Evolutionary conservation across 2,113 vertebrate species (phyloP).

Genomic region (Argyrosomus japonicus): DNA sequence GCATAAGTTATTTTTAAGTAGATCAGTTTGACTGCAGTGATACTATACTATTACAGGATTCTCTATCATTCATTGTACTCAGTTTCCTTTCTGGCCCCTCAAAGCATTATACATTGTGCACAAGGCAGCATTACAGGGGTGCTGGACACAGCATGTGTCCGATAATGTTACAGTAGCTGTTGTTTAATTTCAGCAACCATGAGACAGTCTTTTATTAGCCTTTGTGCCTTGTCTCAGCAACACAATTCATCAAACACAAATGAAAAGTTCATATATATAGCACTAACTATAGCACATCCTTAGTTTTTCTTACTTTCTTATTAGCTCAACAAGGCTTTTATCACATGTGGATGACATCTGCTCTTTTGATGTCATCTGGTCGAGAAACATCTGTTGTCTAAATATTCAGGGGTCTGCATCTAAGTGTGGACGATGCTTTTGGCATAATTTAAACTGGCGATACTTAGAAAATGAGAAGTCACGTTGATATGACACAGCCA

Average conservation of each 20-base stretch:
- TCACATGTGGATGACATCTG: conserved; percentile 23
- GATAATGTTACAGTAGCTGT: conserved; percentile 21
- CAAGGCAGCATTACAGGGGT: conserved; percentile 6
- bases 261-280: neutral
- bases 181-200: conserved; percentile 23
- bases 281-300: neutral
- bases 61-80: neutral
- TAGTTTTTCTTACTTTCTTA: neutral
- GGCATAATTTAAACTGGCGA: conserved; percentile 49
- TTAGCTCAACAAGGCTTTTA: neutral
- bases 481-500: conserved; percentile 46
- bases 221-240: neutral
- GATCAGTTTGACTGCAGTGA: neutral
- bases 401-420: conserved; percentile 34
- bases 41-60: neutral
- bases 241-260: conserved; percentile 1
- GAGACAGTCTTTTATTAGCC: neutral
- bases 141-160: conserved; percentile 8
- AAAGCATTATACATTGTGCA: conserved; percentile 20
- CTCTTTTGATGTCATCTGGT: conserved; percentile 21
- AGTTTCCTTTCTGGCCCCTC: neutral
- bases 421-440: conserved; percentile 30
- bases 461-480: conserved; percentile 54
- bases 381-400: conserved; percentile 47
- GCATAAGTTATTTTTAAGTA: conserved; percentile 20